Conservation (phyloP, 2,888 invertebrate species). For the Spisula subtruncata region DNA sequence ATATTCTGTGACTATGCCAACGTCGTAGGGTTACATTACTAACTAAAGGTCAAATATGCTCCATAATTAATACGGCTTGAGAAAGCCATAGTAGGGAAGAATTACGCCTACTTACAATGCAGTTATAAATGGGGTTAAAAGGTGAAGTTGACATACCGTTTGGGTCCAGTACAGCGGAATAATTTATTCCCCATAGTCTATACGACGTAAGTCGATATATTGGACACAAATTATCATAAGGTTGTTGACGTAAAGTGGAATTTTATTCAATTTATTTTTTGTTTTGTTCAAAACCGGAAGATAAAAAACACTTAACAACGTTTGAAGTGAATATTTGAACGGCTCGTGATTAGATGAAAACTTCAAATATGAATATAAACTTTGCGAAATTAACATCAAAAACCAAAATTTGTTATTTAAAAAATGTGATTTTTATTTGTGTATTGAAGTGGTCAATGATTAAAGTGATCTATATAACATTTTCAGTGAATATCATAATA, state of each 20-base stretch:
- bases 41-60: too few species aligned
- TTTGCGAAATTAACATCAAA: background rate
- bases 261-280: background rate
- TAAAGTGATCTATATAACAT: background rate
- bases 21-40: too few species aligned
- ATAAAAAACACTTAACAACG: background rate
- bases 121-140: background rate
- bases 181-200: background rate
- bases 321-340: background rate
- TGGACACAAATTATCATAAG: background rate
- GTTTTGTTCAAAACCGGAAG: background rate
- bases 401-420: background rate
- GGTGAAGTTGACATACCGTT: background rate
- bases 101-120: too few species aligned
- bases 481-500: background rate
- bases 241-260: background rate
- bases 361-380: background rate
- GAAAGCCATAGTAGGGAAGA: too few species aligned
- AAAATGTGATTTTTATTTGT: background rate
- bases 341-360: background rate
- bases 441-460: background rate
- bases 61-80: too few species aligned
- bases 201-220: background rate
- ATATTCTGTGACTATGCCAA: too few species aligned
- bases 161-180: background rate